A percentile compares a stretch with the other conserved stretches of the same genome.
Conservation (phyloP, 2,888 invertebrate species). For the Cantharis rufa region DNA sequence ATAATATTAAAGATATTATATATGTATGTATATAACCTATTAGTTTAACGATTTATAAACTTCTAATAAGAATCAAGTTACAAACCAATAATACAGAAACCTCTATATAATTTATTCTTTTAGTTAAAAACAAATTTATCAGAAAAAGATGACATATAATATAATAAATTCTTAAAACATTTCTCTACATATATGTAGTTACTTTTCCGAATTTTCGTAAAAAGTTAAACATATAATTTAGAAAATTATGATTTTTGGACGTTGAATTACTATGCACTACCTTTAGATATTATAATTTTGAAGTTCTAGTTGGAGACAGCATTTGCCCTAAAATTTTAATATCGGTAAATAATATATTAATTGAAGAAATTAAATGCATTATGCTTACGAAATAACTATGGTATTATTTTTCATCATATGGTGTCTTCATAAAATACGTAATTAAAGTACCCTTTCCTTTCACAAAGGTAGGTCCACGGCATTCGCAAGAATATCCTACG, state of each 20-base stretch:
- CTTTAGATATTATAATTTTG: not conserved
- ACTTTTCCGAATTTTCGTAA: too few relatives aligned
- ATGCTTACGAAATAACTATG: not conserved
- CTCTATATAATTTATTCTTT: too few relatives aligned
- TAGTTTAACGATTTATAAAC: not conserved
- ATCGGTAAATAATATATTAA: not conserved
- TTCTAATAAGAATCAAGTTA: too few relatives aligned
- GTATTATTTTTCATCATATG: slow-evolving; percentile 65
- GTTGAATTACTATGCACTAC: not conserved
- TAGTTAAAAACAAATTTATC: too few relatives aligned
- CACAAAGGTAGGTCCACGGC: slow-evolving; percentile 89
- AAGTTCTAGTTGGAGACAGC: not conserved
- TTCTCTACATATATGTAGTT: too few relatives aligned
- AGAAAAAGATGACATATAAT: too few relatives aligned
- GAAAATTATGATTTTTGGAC: not conserved
- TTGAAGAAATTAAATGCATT: not conserved
- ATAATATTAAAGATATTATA: not conserved
- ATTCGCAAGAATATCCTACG: slow-evolving; percentile 86
- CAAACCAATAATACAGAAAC: too few relatives aligned
- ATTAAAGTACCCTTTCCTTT: slow-evolving; percentile 92
- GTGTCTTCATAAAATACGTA: slow-evolving; percentile 90
- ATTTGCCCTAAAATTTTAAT: not conserved
- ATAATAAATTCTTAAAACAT: too few relatives aligned
- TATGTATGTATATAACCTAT: not conserved
- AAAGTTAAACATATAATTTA: not conserved